These are phyloP conservation scores for Heliconius nattereri DNA, from an alignment of 1,140 invertebrate genomes.

Conservation along the genomic window DNA sequence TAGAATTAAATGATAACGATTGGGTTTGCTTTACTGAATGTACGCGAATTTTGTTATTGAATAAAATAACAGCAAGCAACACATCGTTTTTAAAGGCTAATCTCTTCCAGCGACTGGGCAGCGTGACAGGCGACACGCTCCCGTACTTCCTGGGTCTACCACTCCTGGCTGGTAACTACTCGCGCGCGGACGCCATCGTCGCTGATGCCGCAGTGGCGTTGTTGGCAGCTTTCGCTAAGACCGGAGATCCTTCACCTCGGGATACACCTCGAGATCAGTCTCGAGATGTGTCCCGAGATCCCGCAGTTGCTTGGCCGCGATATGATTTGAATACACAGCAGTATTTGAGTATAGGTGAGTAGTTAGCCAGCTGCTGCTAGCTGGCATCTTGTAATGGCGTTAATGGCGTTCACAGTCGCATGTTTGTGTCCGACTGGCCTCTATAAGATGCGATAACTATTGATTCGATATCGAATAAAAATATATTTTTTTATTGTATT, in stretches of 20 bases:
- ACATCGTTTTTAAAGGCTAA: background rate
- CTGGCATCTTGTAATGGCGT: background rate
- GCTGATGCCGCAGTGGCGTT: slow-evolving; percentile 88
- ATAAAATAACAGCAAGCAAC: background rate
- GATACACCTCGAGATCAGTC: slow-evolving; percentile 66
- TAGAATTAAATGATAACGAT: too few relatives aligned
- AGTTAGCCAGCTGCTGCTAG: background rate
- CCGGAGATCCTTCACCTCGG: slow-evolving; percentile 84
- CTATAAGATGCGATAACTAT: too few relatives aligned
- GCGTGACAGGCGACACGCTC: slow-evolving; percentile 92
- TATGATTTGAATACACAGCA: slow-evolving; percentile 89
- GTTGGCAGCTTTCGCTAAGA: slow-evolving; percentile 88
- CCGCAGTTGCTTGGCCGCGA: slow-evolving; percentile 82
- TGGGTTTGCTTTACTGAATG: too few relatives aligned
- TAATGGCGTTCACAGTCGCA: too few relatives aligned
- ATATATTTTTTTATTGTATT: too few relatives aligned
- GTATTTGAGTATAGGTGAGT: slow-evolving; percentile 87
- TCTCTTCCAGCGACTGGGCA: slow-evolving; percentile 85
- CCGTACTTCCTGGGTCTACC: slow-evolving; percentile 85
- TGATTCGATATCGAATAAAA: too few relatives aligned
- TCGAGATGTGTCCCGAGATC: slow-evolving; percentile 69
- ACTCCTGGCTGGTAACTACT: slow-evolving; percentile 87
- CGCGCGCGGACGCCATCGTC: slow-evolving; percentile 87
- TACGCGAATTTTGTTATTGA: too few relatives aligned
- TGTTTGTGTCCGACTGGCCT: too few relatives aligned